Base-by-base conservation (phyloP, 1,140 invertebrate genomes). In the Bilobella aurantiaca region DNA sequence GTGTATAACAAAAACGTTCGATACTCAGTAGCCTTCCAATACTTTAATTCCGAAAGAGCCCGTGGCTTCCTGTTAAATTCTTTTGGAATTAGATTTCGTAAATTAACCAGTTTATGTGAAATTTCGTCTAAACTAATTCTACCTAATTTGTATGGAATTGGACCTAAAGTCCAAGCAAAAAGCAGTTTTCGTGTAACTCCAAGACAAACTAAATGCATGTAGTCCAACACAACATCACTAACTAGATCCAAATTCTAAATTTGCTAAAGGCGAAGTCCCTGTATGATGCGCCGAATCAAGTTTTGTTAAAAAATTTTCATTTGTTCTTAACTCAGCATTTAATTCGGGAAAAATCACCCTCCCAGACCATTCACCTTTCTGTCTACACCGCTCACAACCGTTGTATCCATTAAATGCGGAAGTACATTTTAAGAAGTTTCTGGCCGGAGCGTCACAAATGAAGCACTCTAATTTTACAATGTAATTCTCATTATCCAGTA, bases 331-430 rank as follows among this genome's bases (percentile, higher is more conserved):
- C 5, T 12, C 12, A 16, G 8, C 25, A 12, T 16, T 1, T 3
- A 3, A 27, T 42, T 42, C 14, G 2, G 3, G 2, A 23, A 5
- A 63, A 31, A 67, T 53, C 5, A 63, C 62, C 34, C 66, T 16
- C 21, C 62, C 62, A 3, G 3, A 12, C 58, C 56, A 74, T 56
- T 64, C 60, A 58, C 75, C 75, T 67, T 74, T 64, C 34, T 68
- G 46, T 12, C 34, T 67, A 69, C 77, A 79, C 64, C 75, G 76
- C 18, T 76, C 73, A 70, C 78, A 79, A 46, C 73, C 72, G 63
- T 73, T 60, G 62, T 76, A 78, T 8, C 74, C 76, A 62, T 68
- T 72, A 62, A 23, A 57, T 1, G 27, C 3, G 18, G 18, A 14
- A 42, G 16, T 23, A 14, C 32, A 28, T 62, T 69, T 69, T 23